Evolutionary conservation across 2,113 vertebrate species (phyloP).

Genomic region (Sylvilagus bachmani): DNA sequence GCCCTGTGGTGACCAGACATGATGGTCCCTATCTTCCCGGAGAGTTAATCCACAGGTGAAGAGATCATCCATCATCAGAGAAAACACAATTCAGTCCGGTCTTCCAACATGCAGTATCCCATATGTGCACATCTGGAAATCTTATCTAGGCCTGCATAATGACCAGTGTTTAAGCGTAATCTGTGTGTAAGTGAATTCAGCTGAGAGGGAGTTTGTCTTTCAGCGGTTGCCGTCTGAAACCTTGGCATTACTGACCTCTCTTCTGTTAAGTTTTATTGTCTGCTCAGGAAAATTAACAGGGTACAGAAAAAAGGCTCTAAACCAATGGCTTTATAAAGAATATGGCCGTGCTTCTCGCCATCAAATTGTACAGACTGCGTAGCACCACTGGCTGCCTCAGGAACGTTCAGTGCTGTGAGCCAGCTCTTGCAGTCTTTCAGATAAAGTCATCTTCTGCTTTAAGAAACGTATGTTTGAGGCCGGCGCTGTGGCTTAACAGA

Average conservation of each 20-base stretch:
- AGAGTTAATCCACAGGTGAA: slow-evolving; percentile 31
- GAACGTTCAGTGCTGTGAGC: slow-evolving; percentile 58
- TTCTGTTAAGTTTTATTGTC: neutral
- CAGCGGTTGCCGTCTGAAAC: slow-evolving; percentile 7
- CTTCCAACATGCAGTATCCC: slow-evolving; percentile 32
- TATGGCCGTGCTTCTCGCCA: neutral
- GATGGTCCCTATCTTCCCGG: slow-evolving; percentile 25
- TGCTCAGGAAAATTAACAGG: neutral
- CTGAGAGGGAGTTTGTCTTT: neutral
- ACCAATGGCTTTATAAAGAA: slow-evolving; percentile 44
- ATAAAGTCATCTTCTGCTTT: slow-evolving; percentile 57
- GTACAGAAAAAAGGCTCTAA: neutral
- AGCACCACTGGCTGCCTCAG: neutral
- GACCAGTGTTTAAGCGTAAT: slow-evolving; percentile 51
- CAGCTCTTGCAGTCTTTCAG: neutral
- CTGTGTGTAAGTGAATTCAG: slow-evolving; percentile 57
- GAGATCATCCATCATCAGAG: slow-evolving; percentile 71
- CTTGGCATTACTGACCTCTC: neutral
- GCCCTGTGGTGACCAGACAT: slow-evolving; percentile 57
- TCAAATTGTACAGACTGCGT: slow-evolving; percentile 19
- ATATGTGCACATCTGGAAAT: slow-evolving; percentile 71
- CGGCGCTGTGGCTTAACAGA: too few species aligned
- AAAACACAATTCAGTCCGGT: slow-evolving; percentile 16
- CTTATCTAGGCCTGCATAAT: slow-evolving; percentile 48
- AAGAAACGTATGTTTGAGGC: slow-evolving; percentile 15